Percentiles rank a stretch among this genome's conserved stretches.
These are phyloP conservation scores for Sapayoa aenigma DNA, from an alignment of 2,113 vertebrate genomes.

Conservation along the genomic window DNA sequence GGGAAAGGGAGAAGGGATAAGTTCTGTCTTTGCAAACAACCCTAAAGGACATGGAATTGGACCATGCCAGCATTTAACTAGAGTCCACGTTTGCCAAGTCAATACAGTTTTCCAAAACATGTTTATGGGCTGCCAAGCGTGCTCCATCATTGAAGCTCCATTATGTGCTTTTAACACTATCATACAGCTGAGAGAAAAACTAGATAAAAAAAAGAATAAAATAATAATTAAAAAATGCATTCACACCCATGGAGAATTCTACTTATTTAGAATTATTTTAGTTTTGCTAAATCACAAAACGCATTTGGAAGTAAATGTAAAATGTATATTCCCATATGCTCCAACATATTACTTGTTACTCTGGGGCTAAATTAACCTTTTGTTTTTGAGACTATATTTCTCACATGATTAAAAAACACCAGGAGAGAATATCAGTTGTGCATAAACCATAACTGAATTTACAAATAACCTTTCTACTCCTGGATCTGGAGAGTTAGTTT, in stretches of 20 bases:
- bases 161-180: background rate
- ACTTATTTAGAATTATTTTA: background rate
- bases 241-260: background rate
- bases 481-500: background rate
- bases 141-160: background rate
- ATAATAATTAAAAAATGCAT: background rate
- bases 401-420: slow-evolving; percentile 7
- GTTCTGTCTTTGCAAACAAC: background rate
- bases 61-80: background rate
- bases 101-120: background rate
- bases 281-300: background rate
- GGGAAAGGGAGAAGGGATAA: background rate
- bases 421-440: background rate
- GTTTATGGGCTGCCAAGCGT: background rate
- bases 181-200: background rate
- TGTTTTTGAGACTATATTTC: background rate
- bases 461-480: slow-evolving; percentile 40
- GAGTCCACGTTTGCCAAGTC: background rate
- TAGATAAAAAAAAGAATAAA: background rate
- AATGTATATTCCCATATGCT: background rate
- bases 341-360: background rate
- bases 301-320: background rate
- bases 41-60: background rate
- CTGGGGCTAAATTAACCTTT: slow-evolving; percentile 34
- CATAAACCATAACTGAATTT: background rate